Base-by-base conservation (phyloP, 2,888 invertebrate species). In the Drosophila kuntzei region DNA sequence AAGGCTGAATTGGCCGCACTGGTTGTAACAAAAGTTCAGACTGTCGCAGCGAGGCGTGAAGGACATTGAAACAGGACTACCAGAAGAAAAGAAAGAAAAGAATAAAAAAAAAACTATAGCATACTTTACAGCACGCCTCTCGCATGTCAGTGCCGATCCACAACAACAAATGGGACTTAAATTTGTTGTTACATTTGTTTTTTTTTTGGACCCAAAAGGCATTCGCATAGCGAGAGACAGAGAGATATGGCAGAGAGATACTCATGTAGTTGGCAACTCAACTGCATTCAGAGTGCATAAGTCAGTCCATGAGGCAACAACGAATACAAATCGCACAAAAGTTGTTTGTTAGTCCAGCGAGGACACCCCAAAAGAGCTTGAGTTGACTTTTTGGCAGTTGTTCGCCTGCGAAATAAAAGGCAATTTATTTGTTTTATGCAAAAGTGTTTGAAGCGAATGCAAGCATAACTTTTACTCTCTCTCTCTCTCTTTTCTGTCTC, bases 201-300 rank as follows among this genome's bases (percentile, higher is more conserved):
- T 39, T 71, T 57, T 63, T 39, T 44, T 9, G 25, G 32, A 27
- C 49, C 49, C 53, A 47, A 66, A 64, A 59, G 54, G 58, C 53
- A 65, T 49, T 18, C 55, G 34, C 14, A 41, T 9, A 49, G 39
- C 16, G 16, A 36, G 25, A 41, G 7, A 16, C 12, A 22, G 16
- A 29, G 18, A 4, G 14, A 3, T 14, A 44, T 20, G 47, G 59
- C 57, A 7, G 14, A 9, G 18, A 18, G 51, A 60, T 41, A 34
- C 58, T 51, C 43, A 22, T 37, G 29, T 32, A 18, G 79, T 82
- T 81, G 76, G 79, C 71, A 79, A 85, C 83, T 71, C 77, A 74
- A 76, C 80, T 86, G 79, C 85, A 85, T 72, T 75, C 75, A 75
- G 71, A 86, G 71, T 86, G 83, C 86, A 84, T 81, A 80, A 87